These are phyloP conservation scores for Agelas oroides DNA, from an alignment of 37 sponge, comb jelly and placozoan genomes.

Conservation along the genomic window DNA sequence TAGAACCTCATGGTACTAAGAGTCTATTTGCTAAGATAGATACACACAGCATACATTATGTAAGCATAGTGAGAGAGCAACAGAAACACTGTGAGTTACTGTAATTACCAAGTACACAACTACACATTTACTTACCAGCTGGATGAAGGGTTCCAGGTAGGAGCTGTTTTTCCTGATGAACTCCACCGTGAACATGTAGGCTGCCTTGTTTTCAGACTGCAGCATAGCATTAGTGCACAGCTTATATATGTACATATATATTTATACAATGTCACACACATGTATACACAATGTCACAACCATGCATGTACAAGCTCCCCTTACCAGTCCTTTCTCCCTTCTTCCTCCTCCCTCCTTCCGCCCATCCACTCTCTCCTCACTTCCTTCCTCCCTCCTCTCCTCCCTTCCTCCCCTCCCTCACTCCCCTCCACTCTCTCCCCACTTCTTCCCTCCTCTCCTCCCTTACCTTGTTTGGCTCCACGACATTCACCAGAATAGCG, in stretches of 20 bases:
- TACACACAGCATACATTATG: too few relatives aligned
- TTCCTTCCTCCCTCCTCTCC: too few relatives aligned
- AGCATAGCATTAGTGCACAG: not conserved
- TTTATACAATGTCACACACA: too few relatives aligned
- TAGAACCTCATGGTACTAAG: too few relatives aligned
- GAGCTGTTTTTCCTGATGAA: conserved; percentile 75
- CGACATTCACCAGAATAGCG: conserved; percentile 54
- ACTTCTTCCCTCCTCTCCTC: not conserved
- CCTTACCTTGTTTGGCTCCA: conserved; percentile 57
- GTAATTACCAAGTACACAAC: too few relatives aligned
- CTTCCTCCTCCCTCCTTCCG: not conserved
- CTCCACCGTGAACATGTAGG: conserved; percentile 67
- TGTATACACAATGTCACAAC: not conserved
- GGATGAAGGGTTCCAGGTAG: conserved; percentile 86
- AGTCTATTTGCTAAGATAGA: too few relatives aligned
- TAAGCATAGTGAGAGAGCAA: too few relatives aligned
- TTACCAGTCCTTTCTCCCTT: too few relatives aligned
- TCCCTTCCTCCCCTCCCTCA: not conserved
- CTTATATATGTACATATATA: not conserved
- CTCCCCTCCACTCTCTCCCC: not conserved
- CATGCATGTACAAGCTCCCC: too few relatives aligned
- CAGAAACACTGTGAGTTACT: too few relatives aligned
- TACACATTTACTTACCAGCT: conserved; percentile 51
- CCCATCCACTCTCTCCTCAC: not conserved
- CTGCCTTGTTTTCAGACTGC: conserved; percentile 53